Conservation (phyloP, 1,140 invertebrate species). For the Dolichoris vasculosae region DNA sequence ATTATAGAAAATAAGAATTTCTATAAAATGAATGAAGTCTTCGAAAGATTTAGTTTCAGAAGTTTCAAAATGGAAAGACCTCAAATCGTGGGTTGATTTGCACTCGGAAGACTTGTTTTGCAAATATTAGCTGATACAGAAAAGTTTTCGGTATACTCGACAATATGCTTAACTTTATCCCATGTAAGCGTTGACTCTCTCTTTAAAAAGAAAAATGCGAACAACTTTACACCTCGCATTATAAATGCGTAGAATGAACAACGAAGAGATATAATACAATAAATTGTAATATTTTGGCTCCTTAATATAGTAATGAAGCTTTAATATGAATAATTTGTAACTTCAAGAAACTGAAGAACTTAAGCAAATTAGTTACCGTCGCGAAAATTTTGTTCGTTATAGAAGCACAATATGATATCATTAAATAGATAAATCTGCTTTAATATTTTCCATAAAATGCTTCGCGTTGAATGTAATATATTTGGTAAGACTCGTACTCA, state of each 20-base stretch:
- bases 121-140: slow-evolving; percentile 26
- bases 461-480: neutral
- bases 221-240: neutral
- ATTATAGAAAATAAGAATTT: too few species aligned
- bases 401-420: neutral
- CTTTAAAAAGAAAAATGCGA: slow-evolving; percentile 23
- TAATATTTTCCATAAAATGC: neutral
- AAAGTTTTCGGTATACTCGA: neutral
- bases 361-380: slow-evolving; percentile 1
- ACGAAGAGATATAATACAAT: neutral
- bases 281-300: slow-evolving; percentile 23
- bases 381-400: neutral
- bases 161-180: neutral
- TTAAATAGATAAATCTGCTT: neutral
- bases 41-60: neutral
- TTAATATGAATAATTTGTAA: slow-evolving; percentile 30
- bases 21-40: too few species aligned
- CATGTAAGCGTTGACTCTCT: neutral
- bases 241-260: neutral
- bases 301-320: slow-evolving; percentile 27
- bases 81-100: slow-evolving; percentile 34
- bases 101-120: slow-evolving; percentile 35
- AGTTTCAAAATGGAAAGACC: slow-evolving; percentile 5
- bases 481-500: neutral
- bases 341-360: neutral